phyloP scores from a whole-genome alignment of 2,113 vertebrate species.

The Myiozetetes cayanensis region DNA sequence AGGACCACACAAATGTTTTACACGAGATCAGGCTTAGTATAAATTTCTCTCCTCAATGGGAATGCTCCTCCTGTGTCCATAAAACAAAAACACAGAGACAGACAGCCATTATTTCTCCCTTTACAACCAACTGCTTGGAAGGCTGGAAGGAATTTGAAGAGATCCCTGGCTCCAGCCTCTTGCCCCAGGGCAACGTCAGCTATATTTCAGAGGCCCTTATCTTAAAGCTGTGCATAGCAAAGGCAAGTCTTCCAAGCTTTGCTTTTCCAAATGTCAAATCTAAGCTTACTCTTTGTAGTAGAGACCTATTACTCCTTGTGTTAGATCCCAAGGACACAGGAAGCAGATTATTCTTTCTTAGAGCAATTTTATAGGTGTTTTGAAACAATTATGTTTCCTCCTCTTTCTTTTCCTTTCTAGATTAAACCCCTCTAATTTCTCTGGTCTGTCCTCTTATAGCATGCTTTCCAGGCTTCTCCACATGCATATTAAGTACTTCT shows the following conservation, averaged over 20 bases:
- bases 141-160: background rate
- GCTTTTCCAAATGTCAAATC: background rate
- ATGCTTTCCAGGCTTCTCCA: constrained; percentile 4
- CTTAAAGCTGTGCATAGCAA: background rate
- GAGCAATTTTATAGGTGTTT: constrained; percentile 9
- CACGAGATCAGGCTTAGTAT: background rate
- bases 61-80: background rate
- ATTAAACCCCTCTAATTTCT: background rate
- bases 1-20: background rate
- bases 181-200: background rate
- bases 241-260: background rate
- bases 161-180: background rate
- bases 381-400: background rate
- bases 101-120: background rate
- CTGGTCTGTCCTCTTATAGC: background rate
- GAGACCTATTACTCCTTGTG: background rate
- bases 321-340: background rate
- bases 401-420: background rate
- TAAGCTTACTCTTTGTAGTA: background rate
- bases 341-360: background rate
- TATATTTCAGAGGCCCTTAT: background rate
- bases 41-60: background rate
- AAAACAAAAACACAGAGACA: background rate
- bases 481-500: background rate
- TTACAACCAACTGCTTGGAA: background rate